Evolutionary conservation across 2,888 invertebrate species (phyloP).

Genomic region (Heteropelma amictum): DNA sequence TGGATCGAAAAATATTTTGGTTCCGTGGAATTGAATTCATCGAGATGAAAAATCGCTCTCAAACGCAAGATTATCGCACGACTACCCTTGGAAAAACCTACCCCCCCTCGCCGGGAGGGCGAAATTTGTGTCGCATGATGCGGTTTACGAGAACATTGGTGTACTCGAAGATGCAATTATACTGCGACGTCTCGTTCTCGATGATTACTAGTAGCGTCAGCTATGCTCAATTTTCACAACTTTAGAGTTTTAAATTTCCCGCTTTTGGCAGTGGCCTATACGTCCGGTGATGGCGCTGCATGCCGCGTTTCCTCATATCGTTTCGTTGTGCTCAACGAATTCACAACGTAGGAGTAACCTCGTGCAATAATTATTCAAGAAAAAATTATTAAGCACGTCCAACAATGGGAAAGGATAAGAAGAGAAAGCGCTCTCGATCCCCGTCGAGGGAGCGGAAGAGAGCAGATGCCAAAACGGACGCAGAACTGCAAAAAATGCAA

Average conservation of each 20-base stretch:
- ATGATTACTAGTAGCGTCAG: neutral
- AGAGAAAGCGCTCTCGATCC: slow-evolving; percentile 13
- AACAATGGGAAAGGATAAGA: slow-evolving; percentile 17
- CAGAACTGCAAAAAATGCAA: neutral
- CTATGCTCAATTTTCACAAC: neutral
- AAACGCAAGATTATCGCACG: too few species aligned
- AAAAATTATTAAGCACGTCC: neutral
- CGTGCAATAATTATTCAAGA: neutral
- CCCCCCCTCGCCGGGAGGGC: too few species aligned
- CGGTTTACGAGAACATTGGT: too few species aligned
- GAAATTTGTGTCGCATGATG: too few species aligned
- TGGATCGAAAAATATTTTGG: too few species aligned
- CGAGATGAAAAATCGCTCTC: too few species aligned
- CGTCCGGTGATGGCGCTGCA: neutral
- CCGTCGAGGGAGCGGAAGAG: neutral
- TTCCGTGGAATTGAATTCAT: too few species aligned
- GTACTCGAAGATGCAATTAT: too few species aligned
- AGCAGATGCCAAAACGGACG: neutral
- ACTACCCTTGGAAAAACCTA: too few species aligned
- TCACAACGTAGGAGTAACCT: neutral
- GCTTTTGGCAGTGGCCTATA: neutral
- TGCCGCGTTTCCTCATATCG: neutral
- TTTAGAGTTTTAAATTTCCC: neutral
- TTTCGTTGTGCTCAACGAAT: slow-evolving; percentile 24
- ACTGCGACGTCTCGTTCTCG: neutral